These are phyloP conservation scores for Pemphredon lugubris DNA, from an alignment of 2,888 invertebrate genomes.

Conservation along the genomic window DNA sequence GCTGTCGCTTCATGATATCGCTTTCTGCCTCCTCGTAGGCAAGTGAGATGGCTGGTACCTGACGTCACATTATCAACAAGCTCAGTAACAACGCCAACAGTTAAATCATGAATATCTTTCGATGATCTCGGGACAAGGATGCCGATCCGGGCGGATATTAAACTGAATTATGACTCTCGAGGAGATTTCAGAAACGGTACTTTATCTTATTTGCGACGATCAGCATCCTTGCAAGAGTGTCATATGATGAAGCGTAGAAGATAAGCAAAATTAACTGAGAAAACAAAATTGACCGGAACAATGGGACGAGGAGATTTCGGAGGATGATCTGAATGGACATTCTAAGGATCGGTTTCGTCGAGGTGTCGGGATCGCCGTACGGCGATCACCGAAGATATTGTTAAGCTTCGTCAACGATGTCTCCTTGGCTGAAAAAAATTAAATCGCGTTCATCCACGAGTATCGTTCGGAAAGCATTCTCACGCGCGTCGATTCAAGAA, in stretches of 20 bases:
- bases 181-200: too few species aligned
- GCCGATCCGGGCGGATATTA: slow-evolving; percentile 32
- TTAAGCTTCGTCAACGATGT: not conserved
- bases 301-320: slow-evolving; percentile 19
- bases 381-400: slow-evolving; percentile 4
- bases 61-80: slow-evolving; percentile 80
- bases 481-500: too few species aligned
- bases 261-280: slow-evolving; percentile 61
- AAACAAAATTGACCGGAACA: slow-evolving; percentile 50
- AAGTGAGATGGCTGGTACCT: slow-evolving; percentile 91
- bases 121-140: slow-evolving; percentile 58
- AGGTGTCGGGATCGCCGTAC: slow-evolving; percentile 5
- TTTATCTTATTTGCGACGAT: slow-evolving; percentile 18
- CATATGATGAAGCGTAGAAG: slow-evolving; percentile 58
- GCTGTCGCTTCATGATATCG: slow-evolving; percentile 94
- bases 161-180: too few species aligned
- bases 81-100: slow-evolving; percentile 75
- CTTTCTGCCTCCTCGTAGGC: slow-evolving; percentile 93
- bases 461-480: slow-evolving; percentile 1
- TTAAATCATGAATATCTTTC: slow-evolving; percentile 60
- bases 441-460: not conserved
- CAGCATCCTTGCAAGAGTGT: slow-evolving; percentile 58
- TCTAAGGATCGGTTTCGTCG: slow-evolving; percentile 13
- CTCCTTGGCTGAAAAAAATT: slow-evolving; percentile 25
- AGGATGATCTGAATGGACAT: slow-evolving; percentile 13